Conservation (phyloP, 2,113 vertebrate genomes). For the Neogale vison region DNA sequence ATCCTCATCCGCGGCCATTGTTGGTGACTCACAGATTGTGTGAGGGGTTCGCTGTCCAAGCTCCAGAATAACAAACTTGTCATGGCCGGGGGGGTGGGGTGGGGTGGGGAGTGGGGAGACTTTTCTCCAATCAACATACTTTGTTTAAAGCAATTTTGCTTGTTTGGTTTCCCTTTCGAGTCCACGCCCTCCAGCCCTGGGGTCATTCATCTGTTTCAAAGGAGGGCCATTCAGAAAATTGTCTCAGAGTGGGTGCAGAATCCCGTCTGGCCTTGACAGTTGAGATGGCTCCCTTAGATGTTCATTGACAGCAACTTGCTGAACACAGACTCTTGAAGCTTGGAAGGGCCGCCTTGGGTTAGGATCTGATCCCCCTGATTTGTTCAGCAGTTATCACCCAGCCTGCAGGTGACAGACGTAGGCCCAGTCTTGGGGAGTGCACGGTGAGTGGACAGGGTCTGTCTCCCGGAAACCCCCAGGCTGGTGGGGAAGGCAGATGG, state of each 20-base stretch:
- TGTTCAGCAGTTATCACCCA: accelerated
- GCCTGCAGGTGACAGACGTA: background rate
- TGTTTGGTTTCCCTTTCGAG: background rate
- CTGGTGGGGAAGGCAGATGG: background rate
- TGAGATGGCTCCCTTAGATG: background rate
- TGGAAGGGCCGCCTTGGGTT: background rate
- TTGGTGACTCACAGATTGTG: background rate
- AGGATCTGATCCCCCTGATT: background rate
- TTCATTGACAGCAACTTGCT: background rate
- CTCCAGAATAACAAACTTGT: background rate
- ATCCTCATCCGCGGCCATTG: background rate
- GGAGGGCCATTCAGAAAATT: background rate
- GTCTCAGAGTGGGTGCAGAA: background rate
- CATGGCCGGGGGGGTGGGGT: no score
- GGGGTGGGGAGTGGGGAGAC: no score
- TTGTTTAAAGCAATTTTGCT: background rate
- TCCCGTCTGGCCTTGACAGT: background rate
- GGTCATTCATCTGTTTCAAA: background rate
- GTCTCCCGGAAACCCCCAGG: no score
- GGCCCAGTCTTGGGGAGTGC: background rate
- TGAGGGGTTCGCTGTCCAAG: no score
- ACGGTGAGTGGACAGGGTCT: background rate
- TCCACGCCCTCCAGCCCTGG: background rate
- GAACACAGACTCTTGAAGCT: background rate
- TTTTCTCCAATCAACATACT: background rate